Base-by-base conservation (phyloP, 1,140 invertebrate genomes). In the Trachelipus rathkii region DNA sequence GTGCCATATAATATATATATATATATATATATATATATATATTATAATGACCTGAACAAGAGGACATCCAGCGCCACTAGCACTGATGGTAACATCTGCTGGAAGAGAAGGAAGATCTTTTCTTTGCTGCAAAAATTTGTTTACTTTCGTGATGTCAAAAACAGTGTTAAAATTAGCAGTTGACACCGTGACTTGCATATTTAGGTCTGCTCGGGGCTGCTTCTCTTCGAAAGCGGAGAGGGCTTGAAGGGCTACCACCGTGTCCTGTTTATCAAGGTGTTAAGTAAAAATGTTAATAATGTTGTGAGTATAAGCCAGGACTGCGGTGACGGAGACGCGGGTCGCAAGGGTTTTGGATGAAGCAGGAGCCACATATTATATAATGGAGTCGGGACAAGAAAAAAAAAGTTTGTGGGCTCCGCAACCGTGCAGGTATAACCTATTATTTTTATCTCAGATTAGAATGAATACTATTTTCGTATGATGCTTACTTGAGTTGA, bases 401-500 rank as follows among this genome's bases (percentile, higher is more conserved):
- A n/a, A n/a, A n/a, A n/a, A n/a, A n/a, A n/a, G n/a, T n/a, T n/a
- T n/a, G n/a, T n/a, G n/a, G n/a, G n/a, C n/a, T n/a, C n/a, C n/a
- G n/a, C n/a, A n/a, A n/a, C n/a, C n/a, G n/a, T n/a, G n/a, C n/a
- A n/a, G n/a, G 6, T 33, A 33, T 33, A 33, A 33, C 2, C 2
- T 6, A 33, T 33, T 33, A 6, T 33, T 33, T 33, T 33, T 33
- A 33, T 33, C 6, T 33, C 33, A 33, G 33, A 33, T 33, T 33
- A 3, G 33, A 33, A 33, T 6, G 33, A 33, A 33, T 6, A 33
- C 6, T 33, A 33, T 33, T n/a, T n/a, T n/a, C n/a, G n/a, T n/a
- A n/a, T n/a, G n/a, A n/a, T 33, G 6, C 33, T 33, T 79, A 92
- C 91, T 83, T 85, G 90, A 0, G 90, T 90, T 5, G 92, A 93